Percentiles rank a stretch among this genome's conserved stretches.
Conservation (phyloP, 1,140 invertebrate genomes). For the Drosophila bocki region DNA sequence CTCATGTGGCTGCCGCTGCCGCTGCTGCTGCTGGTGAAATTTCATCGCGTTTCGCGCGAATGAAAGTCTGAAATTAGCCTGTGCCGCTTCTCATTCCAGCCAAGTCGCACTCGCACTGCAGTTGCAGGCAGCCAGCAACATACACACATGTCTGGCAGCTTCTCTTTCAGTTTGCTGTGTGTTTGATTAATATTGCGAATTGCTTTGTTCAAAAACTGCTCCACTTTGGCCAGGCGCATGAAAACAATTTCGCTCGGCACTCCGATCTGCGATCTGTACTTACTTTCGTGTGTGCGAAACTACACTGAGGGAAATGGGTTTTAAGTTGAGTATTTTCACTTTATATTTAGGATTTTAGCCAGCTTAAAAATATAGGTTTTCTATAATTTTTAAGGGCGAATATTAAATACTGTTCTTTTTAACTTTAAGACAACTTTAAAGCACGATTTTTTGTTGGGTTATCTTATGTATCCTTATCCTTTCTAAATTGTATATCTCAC, state of each 20-base stretch:
- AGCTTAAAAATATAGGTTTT: too few species aligned
- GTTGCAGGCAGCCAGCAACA: constrained; percentile 27
- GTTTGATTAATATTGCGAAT: constrained; percentile 83
- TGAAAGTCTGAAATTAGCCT: constrained; percentile 83
- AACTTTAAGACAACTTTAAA: too few species aligned
- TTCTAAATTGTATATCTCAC: background rate
- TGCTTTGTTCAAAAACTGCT: constrained; percentile 84
- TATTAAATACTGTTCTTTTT: too few species aligned
- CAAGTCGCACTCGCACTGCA: constrained; percentile 32
- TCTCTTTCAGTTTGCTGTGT: constrained; percentile 26
- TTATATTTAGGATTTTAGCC: too few species aligned
- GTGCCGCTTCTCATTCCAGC: constrained; percentile 78
- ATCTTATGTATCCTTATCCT: background rate
- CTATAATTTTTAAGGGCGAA: too few species aligned
- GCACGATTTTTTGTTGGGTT: too few species aligned
- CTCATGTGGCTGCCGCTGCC: constrained; percentile 27
- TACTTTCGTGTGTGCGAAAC: constrained; percentile 10
- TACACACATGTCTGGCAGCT: constrained; percentile 53
- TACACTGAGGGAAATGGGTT: constrained; percentile 1
- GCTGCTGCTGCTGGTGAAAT: constrained; percentile 68
- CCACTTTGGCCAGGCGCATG: constrained; percentile 73
- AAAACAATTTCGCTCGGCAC: constrained; percentile 76
- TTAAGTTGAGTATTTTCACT: background rate
- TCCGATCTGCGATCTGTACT: constrained; percentile 17
- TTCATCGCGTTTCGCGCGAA: constrained; percentile 83